A percentile compares a stretch with the other conserved stretches of the same genome.
Evolutionary conservation across 1,140 invertebrate species (phyloP).

Genomic region (Papilio xuthus): DNA sequence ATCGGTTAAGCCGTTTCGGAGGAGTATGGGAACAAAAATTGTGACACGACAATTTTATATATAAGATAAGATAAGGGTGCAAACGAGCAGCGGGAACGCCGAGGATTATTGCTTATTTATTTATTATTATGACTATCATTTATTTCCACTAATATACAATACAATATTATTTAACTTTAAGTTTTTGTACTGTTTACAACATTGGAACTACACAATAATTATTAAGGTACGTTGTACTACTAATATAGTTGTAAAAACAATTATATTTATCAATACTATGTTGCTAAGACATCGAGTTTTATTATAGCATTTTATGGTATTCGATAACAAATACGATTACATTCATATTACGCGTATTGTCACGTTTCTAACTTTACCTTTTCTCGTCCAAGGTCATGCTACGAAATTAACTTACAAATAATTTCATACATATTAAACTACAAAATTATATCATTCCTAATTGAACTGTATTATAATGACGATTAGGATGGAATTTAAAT

Average conservation of each 20-base stretch:
- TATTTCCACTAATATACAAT: too few relatives aligned
- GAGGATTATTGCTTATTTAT: too few relatives aligned
- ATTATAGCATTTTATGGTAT: conserved; percentile 1
- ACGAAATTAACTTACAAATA: conserved; percentile 4
- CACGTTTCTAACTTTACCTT: conserved; percentile 25
- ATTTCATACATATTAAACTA: neutral
- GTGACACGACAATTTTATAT: too few relatives aligned
- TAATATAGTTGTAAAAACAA: neutral
- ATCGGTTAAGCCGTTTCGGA: too few relatives aligned
- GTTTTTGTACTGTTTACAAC: too few relatives aligned
- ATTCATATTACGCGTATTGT: conserved; percentile 12
- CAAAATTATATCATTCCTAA: neutral
- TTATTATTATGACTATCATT: too few relatives aligned
- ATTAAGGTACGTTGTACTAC: neutral
- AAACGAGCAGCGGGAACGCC: too few relatives aligned
- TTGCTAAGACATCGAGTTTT: neutral
- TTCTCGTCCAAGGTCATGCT: conserved; percentile 24
- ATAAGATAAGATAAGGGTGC: too few relatives aligned
- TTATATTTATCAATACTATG: neutral
- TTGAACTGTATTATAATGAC: neutral
- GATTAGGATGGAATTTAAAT: conserved; percentile 28
- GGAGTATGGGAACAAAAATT: too few relatives aligned
- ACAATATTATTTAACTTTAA: too few relatives aligned
- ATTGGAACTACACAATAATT: too few relatives aligned
- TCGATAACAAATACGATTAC: conserved; percentile 30